Base-by-base conservation (phyloP, 2,888 invertebrate genomes). In the Formica aserva region DNA sequence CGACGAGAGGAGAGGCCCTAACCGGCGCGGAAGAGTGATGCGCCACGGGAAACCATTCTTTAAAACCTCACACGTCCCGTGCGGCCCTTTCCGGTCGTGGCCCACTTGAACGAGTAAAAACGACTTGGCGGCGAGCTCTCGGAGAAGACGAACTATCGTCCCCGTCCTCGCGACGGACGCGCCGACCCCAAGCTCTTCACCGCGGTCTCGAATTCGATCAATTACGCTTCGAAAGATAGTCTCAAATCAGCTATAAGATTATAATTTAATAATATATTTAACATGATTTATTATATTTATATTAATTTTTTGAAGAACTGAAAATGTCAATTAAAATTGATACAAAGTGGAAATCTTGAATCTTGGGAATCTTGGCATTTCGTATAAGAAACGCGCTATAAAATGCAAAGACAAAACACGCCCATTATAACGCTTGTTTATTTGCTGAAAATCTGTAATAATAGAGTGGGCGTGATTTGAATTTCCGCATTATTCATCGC, bases 21-120 rank as follows among this genome's bases (percentile, higher is more conserved):
- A 89, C 91, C 87, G 90, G 91, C 88, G 91, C 89, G 89, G 91
- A 93, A 93, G 93, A 93, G 91, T 93, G 92, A 93, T 92, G 92
- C 91, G 91, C 89, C 91, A 89, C 92, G 90, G 91, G 92, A 92
- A 93, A 92, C 93, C 93, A 93, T 93, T 93, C 92, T 92, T 93
- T 91, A 93, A 89, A 90, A 88, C 83, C 88, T 86, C 85, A 88
- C 90, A 87, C 89, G 82, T 89, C 87, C 80, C 86, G 87, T 84
- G 76, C 82, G 86, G 84, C 89, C 88, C 85, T 76, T 87, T 87
- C 76, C 89, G 83, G 66, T 84, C 84, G 84, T 78, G 86, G 87
- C 87, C 88, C 87, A 87, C 87, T 85, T 85, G 88, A 82, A 78
- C 84, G 80, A 41, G 91, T 90, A 91, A 92, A 92, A 92, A 92